Evolutionary conservation across 2,888 invertebrate genomes (phyloP), one percentile per base, ranked within the genome.

Genomic region (Zygothrica quintamaculata): DNA sequence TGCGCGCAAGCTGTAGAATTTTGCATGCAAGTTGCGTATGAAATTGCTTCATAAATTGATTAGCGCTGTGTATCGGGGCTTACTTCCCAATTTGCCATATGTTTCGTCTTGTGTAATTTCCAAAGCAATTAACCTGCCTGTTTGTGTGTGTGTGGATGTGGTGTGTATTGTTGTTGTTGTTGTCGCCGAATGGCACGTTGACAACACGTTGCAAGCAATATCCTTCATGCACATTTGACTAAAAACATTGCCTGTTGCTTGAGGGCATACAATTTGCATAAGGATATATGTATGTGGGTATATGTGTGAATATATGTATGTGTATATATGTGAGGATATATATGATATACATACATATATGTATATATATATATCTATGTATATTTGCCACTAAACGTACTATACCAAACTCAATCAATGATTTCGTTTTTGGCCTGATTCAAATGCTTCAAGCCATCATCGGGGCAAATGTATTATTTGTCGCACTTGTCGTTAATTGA

Each of bases 11-110:
- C n/a, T 22, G 18, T 5, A 22, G 5, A 2, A 22, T 13, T 6
- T 13, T 7, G 5, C 16, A n/a, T 7, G 15, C 40, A 16, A 57
- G 57, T 59, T 57, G 60, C 57, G 42, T 48, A 39, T 43, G 59
- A 84, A 80, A 85, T 80, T 85, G 84, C 66, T 64, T 56, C 64
- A 58, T 85, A 81, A 86, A 65, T 71, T 61, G 80, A 84, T 86
- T 84, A 80, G 55, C 81, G 56, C 55, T 60, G 55, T 43, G 55
- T 43, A 60, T 53, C 29, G 34, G 13, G 13, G 31, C 42, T 15
- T 34, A 18, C 37, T 33, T 9, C 11, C 29, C 51, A 53, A 47
- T 62, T n/a, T 65, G 64, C 61, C 74, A 77, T 73, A 65, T 60
- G 65, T 46, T 57, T 44, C 34, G 57, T 52, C 61, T 64, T 70